phyloP scores from a whole-genome alignment of 1,140 invertebrate genomes.

The Zaprionus nigranus region DNA sequence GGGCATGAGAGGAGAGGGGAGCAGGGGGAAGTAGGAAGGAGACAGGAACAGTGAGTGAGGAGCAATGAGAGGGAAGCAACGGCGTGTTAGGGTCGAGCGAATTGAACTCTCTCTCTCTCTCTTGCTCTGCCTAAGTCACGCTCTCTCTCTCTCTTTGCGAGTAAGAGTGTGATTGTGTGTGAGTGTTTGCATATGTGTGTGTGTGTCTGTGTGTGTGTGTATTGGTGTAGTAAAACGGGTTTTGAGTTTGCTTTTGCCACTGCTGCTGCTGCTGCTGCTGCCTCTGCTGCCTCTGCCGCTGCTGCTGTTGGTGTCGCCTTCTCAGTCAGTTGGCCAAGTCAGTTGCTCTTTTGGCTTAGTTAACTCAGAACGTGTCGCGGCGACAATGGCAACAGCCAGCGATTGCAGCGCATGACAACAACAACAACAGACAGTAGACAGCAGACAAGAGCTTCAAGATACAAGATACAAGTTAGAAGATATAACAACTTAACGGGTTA shows the following conservation, averaged over 20 bases:
- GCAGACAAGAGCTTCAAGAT: constrained; percentile 24
- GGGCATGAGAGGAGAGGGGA: neutral
- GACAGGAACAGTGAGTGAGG: constrained; percentile 5
- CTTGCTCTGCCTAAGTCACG: constrained; percentile 14
- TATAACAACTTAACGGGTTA: constrained; percentile 3
- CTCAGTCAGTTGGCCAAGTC: constrained; percentile 76
- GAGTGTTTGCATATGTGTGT: constrained; percentile 15
- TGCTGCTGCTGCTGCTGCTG: constrained; percentile 29
- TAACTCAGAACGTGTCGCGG: constrained; percentile 75
- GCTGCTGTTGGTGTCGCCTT: constrained; percentile 58
- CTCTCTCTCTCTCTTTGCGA: constrained; percentile 14
- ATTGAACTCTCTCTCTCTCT: constrained; percentile 21
- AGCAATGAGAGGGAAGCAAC: constrained; percentile 4
- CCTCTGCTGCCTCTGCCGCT: constrained; percentile 36
- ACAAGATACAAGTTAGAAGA: constrained; percentile 8
- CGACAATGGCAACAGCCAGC: constrained; percentile 62
- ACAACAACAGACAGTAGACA: constrained; percentile 39
- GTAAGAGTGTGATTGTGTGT: neutral
- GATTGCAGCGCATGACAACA: constrained; percentile 66
- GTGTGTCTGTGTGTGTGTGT: constrained; percentile 27
- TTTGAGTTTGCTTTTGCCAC: constrained; percentile 74
- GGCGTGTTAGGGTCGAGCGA: constrained; percentile 60
- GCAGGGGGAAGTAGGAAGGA: neutral
- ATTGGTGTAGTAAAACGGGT: constrained; percentile 69
- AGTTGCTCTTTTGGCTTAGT: constrained; percentile 81